Percentiles rank a stretch among this genome's conserved stretches.
phyloP scores from a whole-genome alignment of 2,113 vertebrate species.

The Penelope pileata region DNA sequence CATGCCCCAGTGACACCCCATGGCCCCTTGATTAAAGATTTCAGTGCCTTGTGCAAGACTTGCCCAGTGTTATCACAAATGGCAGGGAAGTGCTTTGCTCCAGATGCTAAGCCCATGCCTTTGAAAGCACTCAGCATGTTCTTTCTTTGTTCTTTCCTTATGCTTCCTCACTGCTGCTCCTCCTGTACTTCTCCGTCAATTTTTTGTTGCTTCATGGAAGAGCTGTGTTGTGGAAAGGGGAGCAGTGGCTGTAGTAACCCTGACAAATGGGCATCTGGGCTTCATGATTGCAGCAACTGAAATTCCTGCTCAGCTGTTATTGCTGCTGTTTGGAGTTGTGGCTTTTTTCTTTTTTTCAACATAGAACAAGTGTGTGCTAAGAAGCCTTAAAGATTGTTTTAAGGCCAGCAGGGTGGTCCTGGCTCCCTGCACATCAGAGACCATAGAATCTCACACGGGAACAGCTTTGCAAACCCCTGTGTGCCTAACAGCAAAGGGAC shows the following conservation, averaged over 20 bases:
- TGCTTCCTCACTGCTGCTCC: not conserved
- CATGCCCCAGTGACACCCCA: rapidly evolving
- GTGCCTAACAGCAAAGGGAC: not conserved
- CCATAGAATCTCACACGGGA: not conserved
- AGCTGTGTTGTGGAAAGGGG: rapidly evolving
- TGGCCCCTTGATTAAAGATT: not conserved
- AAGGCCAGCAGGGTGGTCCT: not conserved
- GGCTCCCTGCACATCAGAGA: not conserved
- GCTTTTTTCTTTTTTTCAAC: not conserved
- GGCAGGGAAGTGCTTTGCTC: not conserved
- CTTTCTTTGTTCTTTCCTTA: not conserved
- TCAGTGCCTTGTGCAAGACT: not conserved
- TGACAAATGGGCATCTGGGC: not conserved
- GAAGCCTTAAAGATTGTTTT: slow-evolving; percentile 15
- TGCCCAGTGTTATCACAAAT: not conserved
- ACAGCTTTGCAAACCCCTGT: not conserved
- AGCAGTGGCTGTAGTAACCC: not conserved
- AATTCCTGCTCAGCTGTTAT: not conserved
- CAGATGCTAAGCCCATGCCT: rapidly evolving
- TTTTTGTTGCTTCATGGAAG: not conserved
- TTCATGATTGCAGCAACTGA: not conserved
- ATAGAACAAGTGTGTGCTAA: not conserved
- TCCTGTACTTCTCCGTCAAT: not conserved
- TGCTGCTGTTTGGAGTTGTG: not conserved
- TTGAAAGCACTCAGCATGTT: not conserved